Conservation (phyloP, 2,888 invertebrate species). For the Ochropleura leucogaster region DNA sequence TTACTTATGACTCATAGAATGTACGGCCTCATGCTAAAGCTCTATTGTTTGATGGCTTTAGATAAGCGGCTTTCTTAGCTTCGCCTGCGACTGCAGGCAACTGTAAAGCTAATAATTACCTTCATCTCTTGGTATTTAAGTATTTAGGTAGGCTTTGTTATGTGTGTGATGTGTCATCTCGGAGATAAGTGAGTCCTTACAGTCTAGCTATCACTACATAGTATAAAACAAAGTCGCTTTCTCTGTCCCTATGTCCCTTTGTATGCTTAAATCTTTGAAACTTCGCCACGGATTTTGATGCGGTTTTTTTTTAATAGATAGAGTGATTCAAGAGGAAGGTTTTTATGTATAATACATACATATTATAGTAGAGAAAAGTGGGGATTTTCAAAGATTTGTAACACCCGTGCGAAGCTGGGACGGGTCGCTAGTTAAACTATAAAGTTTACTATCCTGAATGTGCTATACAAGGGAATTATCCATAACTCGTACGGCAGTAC, state of each 20-base stretch:
- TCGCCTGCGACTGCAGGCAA: slow-evolving; percentile 25
- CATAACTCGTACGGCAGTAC: neutral
- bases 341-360: too few relatives aligned
- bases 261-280: too few relatives aligned
- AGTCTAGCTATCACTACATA: neutral
- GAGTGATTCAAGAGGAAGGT: too few relatives aligned
- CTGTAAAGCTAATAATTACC: slow-evolving; percentile 41
- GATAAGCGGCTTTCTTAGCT: slow-evolving; percentile 54
- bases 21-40: slow-evolving; percentile 43
- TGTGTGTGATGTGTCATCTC: slow-evolving; percentile 19
- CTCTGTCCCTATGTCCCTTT: too few relatives aligned
- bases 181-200: neutral
- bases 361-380: too few relatives aligned
- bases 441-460: neutral
- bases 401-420: too few relatives aligned
- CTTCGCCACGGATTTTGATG: too few relatives aligned
- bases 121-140: slow-evolving; percentile 5
- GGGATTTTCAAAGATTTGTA: too few relatives aligned
- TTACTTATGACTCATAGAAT: slow-evolving; percentile 40
- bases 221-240: too few relatives aligned
- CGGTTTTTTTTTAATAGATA: too few relatives aligned
- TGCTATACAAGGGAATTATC: neutral
- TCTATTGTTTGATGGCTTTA: slow-evolving; percentile 54
- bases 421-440: too few relatives aligned
- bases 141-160: slow-evolving; percentile 20